These are phyloP conservation scores for Phoronis australis DNA, from an alignment of 2,888 invertebrate species.

Conservation along the genomic window DNA sequence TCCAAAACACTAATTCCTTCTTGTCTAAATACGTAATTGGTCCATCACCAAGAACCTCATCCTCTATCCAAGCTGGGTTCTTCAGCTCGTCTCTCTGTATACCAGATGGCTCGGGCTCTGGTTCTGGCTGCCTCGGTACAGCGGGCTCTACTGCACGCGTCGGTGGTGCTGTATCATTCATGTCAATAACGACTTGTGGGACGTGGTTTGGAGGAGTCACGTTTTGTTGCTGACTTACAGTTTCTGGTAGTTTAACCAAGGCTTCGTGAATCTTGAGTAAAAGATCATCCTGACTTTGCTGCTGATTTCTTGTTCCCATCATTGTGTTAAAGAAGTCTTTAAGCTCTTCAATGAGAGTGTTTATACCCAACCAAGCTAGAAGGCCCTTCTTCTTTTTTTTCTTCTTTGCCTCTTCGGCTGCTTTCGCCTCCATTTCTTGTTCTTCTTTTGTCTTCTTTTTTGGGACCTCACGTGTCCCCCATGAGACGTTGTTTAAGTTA, in stretches of 20 bases:
- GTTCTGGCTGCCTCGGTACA: not conserved
- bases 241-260: not conserved
- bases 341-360: conserved; percentile 27
- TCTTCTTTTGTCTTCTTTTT: conserved; percentile 46
- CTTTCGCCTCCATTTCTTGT: conserved; percentile 73
- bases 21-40: conserved; percentile 78
- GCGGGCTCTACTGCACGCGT: conserved; percentile 2
- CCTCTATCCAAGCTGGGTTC: conserved; percentile 89
- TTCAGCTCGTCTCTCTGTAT: conserved; percentile 71
- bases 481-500: conserved; percentile 87
- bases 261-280: not conserved
- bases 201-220: not conserved
- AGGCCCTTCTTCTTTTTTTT: conserved; percentile 74
- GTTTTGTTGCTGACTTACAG: not conserved
- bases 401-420: conserved; percentile 68
- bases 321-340: conserved; percentile 28
- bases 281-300: not conserved
- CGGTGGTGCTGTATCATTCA: not conserved
- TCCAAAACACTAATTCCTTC: conserved; percentile 87
- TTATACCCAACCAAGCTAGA: conserved; percentile 36
- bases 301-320: conserved; percentile 23
- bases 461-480: conserved; percentile 83
- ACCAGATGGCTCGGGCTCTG: not conserved
- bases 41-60: conserved; percentile 80
- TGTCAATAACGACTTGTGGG: not conserved